These are phyloP conservation scores for Tetrao urogallus DNA, from an alignment of 2,113 vertebrate genomes.

Conservation along the genomic window DNA sequence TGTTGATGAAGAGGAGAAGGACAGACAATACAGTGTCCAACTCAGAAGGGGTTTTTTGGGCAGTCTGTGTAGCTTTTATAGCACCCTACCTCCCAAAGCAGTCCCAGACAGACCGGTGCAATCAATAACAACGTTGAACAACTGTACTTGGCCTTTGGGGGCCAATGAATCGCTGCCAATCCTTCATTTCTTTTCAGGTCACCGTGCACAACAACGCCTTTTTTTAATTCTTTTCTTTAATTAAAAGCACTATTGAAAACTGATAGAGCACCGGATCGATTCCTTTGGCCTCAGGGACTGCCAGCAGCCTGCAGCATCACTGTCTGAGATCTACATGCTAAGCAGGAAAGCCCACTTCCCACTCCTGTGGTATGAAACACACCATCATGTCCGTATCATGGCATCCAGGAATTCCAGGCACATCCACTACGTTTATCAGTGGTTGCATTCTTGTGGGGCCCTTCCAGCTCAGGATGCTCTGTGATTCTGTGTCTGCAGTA, in stretches of 20 bases:
- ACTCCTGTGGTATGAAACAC: not conserved
- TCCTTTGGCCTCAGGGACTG: not conserved
- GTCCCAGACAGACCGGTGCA: not conserved
- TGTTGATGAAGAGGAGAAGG: not conserved
- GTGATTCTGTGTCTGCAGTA: not conserved
- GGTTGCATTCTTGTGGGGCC: not conserved
- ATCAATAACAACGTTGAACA: not conserved
- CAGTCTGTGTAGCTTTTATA: not conserved
- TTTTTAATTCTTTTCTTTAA: not conserved
- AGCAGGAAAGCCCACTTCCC: rapidly evolving
- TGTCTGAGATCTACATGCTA: not conserved
- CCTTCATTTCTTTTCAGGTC: slow-evolving; percentile 31
- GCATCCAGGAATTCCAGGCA: not conserved
- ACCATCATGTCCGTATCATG: rapidly evolving
- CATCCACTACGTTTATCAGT: rapidly evolving
- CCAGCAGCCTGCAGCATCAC: rapidly evolving
- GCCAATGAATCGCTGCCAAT: slow-evolving; percentile 23
- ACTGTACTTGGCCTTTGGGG: not conserved
- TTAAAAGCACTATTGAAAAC: slow-evolving; percentile 49
- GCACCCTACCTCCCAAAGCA: not conserved
- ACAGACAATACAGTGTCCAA: not conserved
- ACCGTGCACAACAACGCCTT: not conserved
- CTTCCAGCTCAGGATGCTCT: not conserved
- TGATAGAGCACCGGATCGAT: slow-evolving; percentile 16
- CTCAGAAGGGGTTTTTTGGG: not conserved